Conservation (phyloP, 2,797 vertebrate species). For the Paedocypris micromegethes region DNA sequence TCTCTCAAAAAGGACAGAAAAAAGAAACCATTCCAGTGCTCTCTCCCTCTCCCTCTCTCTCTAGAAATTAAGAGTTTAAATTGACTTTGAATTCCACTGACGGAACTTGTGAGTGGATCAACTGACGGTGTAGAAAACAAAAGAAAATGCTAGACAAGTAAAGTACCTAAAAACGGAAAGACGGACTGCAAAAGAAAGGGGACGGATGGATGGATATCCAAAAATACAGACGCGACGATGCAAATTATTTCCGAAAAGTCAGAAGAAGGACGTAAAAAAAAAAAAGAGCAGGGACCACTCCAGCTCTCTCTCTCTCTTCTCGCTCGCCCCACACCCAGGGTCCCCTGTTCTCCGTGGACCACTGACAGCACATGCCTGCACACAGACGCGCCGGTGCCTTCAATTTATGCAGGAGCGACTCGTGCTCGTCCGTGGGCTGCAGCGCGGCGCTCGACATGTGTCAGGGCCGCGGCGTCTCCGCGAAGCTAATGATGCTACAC, state of each 20-base stretch:
- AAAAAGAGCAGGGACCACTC: constrained; percentile 43
- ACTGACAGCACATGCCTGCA: constrained; percentile 68
- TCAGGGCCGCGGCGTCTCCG: constrained; percentile 71
- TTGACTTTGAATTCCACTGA: no score
- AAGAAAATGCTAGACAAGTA: no score
- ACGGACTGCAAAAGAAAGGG: no score
- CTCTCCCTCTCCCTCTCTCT: no score
- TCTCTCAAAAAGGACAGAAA: no score
- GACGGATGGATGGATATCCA: no score
- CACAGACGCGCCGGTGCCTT: constrained; percentile 70
- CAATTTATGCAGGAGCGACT: constrained; percentile 74
- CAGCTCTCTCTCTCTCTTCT: constrained; percentile 38
- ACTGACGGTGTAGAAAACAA: no score
- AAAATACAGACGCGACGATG: no score
- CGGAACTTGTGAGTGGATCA: no score
- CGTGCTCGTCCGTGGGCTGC: constrained; percentile 65
- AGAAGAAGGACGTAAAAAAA: constrained; percentile 45
- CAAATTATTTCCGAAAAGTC: not conserved
- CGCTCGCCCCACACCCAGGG: constrained; percentile 40
- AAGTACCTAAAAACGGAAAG: no score
- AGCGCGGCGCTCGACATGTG: constrained; percentile 74
- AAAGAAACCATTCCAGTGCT: no score
- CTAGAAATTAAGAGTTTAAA: no score
- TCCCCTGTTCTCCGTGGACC: constrained; percentile 60
- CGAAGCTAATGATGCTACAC: constrained; percentile 78